Evolutionary conservation across 2,888 invertebrate genomes (phyloP), one percentile per base, ranked within the genome.

Genomic region (Callinectes sapidus): DNA sequence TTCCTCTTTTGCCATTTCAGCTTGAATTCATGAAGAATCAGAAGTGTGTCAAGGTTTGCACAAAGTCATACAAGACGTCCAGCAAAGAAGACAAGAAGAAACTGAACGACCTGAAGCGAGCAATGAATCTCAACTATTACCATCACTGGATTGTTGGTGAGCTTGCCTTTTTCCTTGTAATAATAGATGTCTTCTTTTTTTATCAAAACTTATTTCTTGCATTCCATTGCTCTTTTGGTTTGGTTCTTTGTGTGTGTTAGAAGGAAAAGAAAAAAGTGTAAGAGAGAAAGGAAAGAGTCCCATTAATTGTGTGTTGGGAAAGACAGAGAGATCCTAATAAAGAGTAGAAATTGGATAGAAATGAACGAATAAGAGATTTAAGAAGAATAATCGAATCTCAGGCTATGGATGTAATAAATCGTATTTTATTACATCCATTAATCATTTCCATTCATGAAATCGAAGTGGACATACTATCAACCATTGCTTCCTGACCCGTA

Each of bases 81-180:
- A 35, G n/a, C 10, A 48, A 42, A 18, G 87, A 42, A n/a, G 92
- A 97, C 89, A 96, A 97, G 87, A 97, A 97, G 94, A 97, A 97
- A 95, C 96, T 99, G 95, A 97, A 97, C 95, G 97, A 98, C 28
- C 96, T 99, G 93, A 98, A 98, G 95, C 98, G 98, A 96, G 99
- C 99, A 94, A 98, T 99, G 96, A 97, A 97, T 93, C 96, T 99
- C 91, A 99, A 99, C 96, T 99, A 99, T 96, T 98, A 99, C 95
- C 99, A 99, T 96, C 99, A 99, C 96, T 99, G 99, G 99, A 98
- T 98, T 95, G 97, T 98, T 94, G 96, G 96, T 96, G 95, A 95
- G 96, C 10, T 48, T 48, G 8, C 8, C 10, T 48, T 48, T 48
- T 48, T 48, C 10, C 48, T 10, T 48, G 48, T 48, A 61, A 23